Evolutionary conservation across 1,140 invertebrate genomes (phyloP), one percentile per base, ranked within the genome.

Genomic region (Drosophila kikkawai): DNA sequence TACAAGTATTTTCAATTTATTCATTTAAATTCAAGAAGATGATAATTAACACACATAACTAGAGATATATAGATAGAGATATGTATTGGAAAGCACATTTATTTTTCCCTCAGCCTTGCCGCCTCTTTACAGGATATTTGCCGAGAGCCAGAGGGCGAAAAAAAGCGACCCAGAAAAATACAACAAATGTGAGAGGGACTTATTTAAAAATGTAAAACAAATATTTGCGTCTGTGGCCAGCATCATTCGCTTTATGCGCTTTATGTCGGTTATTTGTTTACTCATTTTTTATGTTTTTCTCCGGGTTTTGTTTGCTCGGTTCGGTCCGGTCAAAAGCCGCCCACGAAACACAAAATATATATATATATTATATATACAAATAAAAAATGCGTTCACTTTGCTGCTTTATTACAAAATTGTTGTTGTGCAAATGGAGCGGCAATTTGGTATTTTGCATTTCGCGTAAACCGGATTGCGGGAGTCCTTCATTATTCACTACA

Each of bases 131-230:
- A 69, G 65, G 48, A 67, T 41, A 55, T 39, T 51, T 39, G 34
- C 34, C 7, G 17, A 45, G 19, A 53, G 59, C 44, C 44, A 48
- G 8, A 19, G 19, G 32, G 19, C 1, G 3, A 19, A 22, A n/a
- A 63, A 29, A 39, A 8, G n/a, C 26, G 47, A 45, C 36, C 51
- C 58, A 57, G 65, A 42, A 65, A 50, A 9, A 69, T 44, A 13
- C 48, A 67, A 70, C 64, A 88, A 80, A 87, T 78, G 66, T 70
- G 58, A 39, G 73, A 44, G 80, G 50, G 85, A 84, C 71, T 87
- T 88, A 84, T 88, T 87, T 80, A 80, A 87, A 88, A 80, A 87
- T 84, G 65, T 88, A 80, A 88, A 88, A 84, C 64, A 87, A 87
- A 87, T 88, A 84, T 87, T 87, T 87, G 80, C 58, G 57, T 76